Conservation (phyloP, 2,888 invertebrate species). For the Synanthedon andrenaeformis region DNA sequence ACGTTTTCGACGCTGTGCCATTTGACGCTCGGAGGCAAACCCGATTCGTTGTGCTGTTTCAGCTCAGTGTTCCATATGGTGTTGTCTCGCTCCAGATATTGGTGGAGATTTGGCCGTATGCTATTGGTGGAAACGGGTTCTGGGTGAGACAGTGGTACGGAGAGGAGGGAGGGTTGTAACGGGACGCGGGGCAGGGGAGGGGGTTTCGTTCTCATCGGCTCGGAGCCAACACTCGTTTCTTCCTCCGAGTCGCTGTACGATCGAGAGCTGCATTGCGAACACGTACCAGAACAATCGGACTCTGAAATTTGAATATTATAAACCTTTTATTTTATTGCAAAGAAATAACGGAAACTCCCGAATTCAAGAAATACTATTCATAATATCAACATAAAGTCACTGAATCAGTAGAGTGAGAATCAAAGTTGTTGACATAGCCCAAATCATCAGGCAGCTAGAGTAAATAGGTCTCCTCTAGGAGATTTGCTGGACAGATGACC, state of each 20-base stretch:
- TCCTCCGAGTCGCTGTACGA: slow-evolving; percentile 39
- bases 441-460: no score
- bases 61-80: slow-evolving; percentile 50
- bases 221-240: slow-evolving; percentile 27
- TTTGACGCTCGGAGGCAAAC: slow-evolving; percentile 33
- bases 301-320: slow-evolving; percentile 51
- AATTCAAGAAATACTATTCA: no score
- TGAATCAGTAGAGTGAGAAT: not conserved
- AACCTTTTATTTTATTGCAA: not conserved
- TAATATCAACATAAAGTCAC: not conserved
- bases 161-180: slow-evolving; percentile 27
- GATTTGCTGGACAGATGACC: no score
- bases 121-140: slow-evolving; percentile 39
- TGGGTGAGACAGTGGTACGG: slow-evolving; percentile 35
- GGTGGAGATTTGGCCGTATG: slow-evolving; percentile 54
- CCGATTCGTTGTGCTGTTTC: slow-evolving; percentile 23
- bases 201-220: slow-evolving; percentile 30
- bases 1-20: slow-evolving; percentile 43
- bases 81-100: slow-evolving; percentile 52
- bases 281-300: slow-evolving; percentile 79
- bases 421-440: not conserved
- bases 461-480: no score
- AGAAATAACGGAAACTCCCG: no score
- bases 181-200: slow-evolving; percentile 36
- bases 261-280: slow-evolving; percentile 72